A percentile compares a stretch with the other conserved stretches of the same genome.
phyloP scores from a whole-genome alignment of 2,113 vertebrate species.

The Elanoides forficatus region DNA sequence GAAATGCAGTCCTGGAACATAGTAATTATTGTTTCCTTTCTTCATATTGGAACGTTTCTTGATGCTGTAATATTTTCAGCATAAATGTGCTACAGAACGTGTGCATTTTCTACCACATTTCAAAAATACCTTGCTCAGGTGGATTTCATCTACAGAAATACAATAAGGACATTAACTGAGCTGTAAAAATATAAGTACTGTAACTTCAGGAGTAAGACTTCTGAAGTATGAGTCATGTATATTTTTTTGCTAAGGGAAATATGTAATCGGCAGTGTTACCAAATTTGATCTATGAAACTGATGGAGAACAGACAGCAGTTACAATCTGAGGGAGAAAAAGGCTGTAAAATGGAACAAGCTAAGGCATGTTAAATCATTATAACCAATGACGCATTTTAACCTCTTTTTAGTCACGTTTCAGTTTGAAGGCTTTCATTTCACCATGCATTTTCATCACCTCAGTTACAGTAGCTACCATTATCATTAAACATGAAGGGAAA shows the following conservation, averaged over 20 bases:
- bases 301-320: neutral
- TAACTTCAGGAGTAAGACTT: constrained; percentile 35
- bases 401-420: neutral
- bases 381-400: neutral
- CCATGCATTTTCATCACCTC: neutral
- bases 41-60: neutral
- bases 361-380: neutral
- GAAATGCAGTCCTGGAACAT: neutral
- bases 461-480: neutral
- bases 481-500: neutral
- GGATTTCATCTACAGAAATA: neutral
- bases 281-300: neutral
- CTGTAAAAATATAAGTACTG: neutral
- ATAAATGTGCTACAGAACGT: neutral
- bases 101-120: neutral
- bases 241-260: neutral
- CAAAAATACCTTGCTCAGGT: neutral
- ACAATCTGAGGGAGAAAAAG: neutral
- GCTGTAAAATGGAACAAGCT: neutral
- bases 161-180: neutral
- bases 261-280: neutral
- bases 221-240: neutral
- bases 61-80: neutral
- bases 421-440: neutral
- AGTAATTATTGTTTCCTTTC: neutral